Conservation (phyloP, 2,888 invertebrate species). For the Deilephila elpenor region DNA sequence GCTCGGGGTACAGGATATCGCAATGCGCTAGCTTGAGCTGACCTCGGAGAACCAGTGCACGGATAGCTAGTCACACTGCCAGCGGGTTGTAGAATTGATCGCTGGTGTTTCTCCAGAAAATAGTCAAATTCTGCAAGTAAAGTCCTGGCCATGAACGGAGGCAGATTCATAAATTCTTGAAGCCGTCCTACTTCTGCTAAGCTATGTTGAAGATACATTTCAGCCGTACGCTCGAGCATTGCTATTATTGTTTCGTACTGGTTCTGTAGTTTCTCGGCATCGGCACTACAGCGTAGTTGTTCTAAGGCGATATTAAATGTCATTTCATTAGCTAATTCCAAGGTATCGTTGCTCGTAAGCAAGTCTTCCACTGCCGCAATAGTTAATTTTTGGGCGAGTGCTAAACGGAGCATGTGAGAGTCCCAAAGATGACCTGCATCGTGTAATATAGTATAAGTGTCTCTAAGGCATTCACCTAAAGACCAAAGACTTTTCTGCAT, state of each 20-base stretch:
- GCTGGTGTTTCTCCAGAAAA: constrained; percentile 67
- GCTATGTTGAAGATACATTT: constrained; percentile 61
- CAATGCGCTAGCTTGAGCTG: constrained; percentile 32
- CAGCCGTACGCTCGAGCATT: constrained; percentile 57
- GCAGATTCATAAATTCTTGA: constrained; percentile 65
- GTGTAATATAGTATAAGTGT: constrained; percentile 63
- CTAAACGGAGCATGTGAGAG: constrained; percentile 66
- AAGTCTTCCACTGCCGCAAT: constrained; percentile 73
- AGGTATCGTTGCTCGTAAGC: constrained; percentile 62
- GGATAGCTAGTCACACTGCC: constrained; percentile 34
- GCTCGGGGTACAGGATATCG: constrained; percentile 53
- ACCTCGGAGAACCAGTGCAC: constrained; percentile 35
- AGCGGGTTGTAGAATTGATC: constrained; percentile 33
- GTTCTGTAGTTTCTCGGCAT: constrained; percentile 61
- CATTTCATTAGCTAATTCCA: constrained; percentile 65
- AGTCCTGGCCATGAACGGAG: constrained; percentile 53
- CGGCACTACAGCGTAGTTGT: constrained; percentile 59
- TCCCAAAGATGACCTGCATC: constrained; percentile 72
- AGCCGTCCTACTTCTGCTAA: constrained; percentile 63
- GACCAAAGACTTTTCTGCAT: constrained; percentile 63
- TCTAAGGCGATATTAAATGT: constrained; percentile 65
- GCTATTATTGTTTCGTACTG: constrained; percentile 50
- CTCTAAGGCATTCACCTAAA: constrained; percentile 63
- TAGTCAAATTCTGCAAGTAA: constrained; percentile 66
- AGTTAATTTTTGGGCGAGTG: constrained; percentile 67